Percentiles rank a stretch among this genome's conserved stretches.
These are phyloP conservation scores for Paratilapia polleni DNA, from an alignment of 2,113 vertebrate species.

Conservation along the genomic window DNA sequence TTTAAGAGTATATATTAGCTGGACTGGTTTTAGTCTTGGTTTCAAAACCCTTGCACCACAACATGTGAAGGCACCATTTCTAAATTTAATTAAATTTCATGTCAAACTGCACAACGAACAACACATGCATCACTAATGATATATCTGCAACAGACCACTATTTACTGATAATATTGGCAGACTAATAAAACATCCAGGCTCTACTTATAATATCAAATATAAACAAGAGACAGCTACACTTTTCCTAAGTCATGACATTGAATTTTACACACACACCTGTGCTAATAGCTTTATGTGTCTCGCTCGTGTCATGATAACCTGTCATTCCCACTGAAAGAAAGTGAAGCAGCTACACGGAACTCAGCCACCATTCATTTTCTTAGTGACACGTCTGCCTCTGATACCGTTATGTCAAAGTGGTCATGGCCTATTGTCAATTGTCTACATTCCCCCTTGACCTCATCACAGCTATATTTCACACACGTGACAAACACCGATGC, in stretches of 20 bases:
- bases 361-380: neutral
- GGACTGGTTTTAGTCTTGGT: neutral
- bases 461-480: neutral
- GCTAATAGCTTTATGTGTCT: neutral
- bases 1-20: neutral
- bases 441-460: fast-evolving
- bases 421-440: neutral
- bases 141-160: neutral
- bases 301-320: neutral
- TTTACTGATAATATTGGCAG: neutral
- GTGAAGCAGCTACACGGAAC: neutral
- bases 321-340: neutral
- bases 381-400: neutral
- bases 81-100: neutral
- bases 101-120: neutral
- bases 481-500: neutral
- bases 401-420: neutral
- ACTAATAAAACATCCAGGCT: neutral
- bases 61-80: neutral
- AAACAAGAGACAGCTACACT: neutral
- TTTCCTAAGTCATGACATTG: neutral
- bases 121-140: neutral
- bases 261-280: neutral
- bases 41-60: neutral
- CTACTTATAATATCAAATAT: neutral